Conservation (phyloP, 2,113 vertebrate genomes). For the Syngnathus scovelli region DNA sequence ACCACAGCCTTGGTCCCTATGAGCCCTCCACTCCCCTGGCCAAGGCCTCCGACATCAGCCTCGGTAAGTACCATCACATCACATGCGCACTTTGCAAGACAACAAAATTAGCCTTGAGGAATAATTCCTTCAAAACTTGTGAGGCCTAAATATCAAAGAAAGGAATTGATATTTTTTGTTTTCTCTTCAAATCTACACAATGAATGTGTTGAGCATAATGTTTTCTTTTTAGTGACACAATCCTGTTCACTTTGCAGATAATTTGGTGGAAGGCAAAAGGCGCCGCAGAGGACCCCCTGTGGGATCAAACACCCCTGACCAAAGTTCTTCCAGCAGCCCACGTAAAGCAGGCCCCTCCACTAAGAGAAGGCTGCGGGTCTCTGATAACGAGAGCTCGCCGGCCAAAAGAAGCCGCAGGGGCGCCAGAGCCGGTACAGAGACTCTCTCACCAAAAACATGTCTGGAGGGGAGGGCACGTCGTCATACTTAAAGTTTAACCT, state of each 20-base stretch:
- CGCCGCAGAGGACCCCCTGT: constrained; percentile 75
- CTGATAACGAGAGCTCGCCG: constrained; percentile 77
- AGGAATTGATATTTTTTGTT: neutral
- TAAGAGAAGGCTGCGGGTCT: constrained; percentile 81
- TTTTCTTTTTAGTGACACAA: neutral
- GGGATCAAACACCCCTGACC: constrained; percentile 64
- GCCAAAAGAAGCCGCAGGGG: constrained; percentile 86
- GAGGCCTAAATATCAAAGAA: no score
- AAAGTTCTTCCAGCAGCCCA: constrained; percentile 68
- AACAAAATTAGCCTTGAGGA: no score
- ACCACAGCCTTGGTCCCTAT: constrained; percentile 88
- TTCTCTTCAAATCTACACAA: neutral
- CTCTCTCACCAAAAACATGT: neutral
- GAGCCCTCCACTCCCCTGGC: constrained; percentile 80
- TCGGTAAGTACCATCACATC: constrained; percentile 70
- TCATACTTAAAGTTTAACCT: no score
- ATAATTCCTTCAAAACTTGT: no score
- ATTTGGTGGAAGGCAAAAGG: constrained; percentile 95
- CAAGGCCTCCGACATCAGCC: constrained; percentile 95
- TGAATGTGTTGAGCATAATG: neutral
- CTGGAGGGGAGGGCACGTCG: neutral
- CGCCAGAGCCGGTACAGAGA: constrained; percentile 73
- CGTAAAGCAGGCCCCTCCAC: constrained; percentile 68
- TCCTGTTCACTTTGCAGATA: constrained; percentile 69
- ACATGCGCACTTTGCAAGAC: neutral